Evolutionary conservation across 2,888 invertebrate species (phyloP).

Genomic region (Melitaea athalia): DNA sequence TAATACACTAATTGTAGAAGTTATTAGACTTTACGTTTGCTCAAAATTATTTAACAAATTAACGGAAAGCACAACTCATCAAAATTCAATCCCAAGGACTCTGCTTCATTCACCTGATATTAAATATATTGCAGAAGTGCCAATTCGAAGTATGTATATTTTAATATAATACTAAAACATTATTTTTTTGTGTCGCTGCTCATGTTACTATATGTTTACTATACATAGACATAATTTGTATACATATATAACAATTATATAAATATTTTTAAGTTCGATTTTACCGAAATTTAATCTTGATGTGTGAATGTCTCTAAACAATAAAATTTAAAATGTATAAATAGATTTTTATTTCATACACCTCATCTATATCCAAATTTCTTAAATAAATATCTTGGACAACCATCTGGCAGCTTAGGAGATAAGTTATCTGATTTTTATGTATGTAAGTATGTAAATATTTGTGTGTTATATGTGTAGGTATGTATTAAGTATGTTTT

Average conservation of each 20-base stretch:
- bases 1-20: slow-evolving; percentile 18
- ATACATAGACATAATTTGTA: slow-evolving; percentile 30
- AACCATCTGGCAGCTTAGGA: too few relatives aligned
- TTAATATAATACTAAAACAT: slow-evolving; percentile 27
- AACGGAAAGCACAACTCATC: slow-evolving; percentile 28
- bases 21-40: slow-evolving; percentile 31
- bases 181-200: slow-evolving; percentile 29
- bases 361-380: neutral
- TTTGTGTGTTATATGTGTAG: too few relatives aligned
- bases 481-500: too few relatives aligned
- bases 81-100: slow-evolving; percentile 21
- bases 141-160: slow-evolving; percentile 36
- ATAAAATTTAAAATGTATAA: slow-evolving; percentile 69
- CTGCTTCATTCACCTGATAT: slow-evolving; percentile 13
- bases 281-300: slow-evolving; percentile 63
- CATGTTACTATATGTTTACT: slow-evolving; percentile 26
- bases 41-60: slow-evolving; percentile 33
- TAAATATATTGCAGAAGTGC: slow-evolving; percentile 36
- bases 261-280: slow-evolving; percentile 39
- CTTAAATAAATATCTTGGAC: too few relatives aligned
- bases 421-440: too few relatives aligned
- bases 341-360: slow-evolving; percentile 33
- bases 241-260: slow-evolving; percentile 36
- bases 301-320: slow-evolving; percentile 83
- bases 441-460: too few relatives aligned